These are phyloP conservation scores for Eulacestoma nigropectus DNA, from an alignment of 2,113 vertebrate genomes.

Conservation along the genomic window DNA sequence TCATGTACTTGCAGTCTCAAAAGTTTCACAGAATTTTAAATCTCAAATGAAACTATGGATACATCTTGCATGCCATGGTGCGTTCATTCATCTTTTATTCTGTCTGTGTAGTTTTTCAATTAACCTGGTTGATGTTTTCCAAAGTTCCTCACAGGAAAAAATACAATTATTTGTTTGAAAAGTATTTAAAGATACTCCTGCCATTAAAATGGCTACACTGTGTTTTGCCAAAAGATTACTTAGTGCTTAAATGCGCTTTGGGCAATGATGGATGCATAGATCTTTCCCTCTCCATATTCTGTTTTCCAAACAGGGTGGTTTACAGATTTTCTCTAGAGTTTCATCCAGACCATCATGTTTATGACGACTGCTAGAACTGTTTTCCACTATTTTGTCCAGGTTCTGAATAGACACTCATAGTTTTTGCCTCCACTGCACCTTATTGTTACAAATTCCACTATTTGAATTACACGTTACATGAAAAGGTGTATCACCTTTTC, in stretches of 20 bases:
- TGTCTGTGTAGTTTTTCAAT: not conserved
- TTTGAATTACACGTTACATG: not conserved
- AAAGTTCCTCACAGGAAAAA: not conserved
- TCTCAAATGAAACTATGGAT: not conserved
- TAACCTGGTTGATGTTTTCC: not conserved
- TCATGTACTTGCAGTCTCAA: not conserved
- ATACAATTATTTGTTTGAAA: not conserved
- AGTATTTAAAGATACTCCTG: not conserved
- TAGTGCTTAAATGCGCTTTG: not conserved
- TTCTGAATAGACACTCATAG: not conserved
- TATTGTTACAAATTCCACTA: not conserved
- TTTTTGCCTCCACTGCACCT: not conserved
- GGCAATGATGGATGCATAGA: not conserved
- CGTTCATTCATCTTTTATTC: not conserved
- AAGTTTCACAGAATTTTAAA: not conserved
- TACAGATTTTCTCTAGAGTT: not conserved
- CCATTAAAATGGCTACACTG: not conserved
- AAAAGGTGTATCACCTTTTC: not conserved
- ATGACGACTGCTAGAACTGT: not conserved
- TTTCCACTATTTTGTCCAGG: not conserved
- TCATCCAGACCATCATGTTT: not conserved
- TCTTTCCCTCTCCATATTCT: not conserved
- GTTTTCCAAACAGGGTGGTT: not conserved
- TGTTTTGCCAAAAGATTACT: not conserved
- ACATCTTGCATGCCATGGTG: not conserved